Base-by-base conservation (phyloP, 2,888 invertebrate species). In the Conops quadrifasciatus region DNA sequence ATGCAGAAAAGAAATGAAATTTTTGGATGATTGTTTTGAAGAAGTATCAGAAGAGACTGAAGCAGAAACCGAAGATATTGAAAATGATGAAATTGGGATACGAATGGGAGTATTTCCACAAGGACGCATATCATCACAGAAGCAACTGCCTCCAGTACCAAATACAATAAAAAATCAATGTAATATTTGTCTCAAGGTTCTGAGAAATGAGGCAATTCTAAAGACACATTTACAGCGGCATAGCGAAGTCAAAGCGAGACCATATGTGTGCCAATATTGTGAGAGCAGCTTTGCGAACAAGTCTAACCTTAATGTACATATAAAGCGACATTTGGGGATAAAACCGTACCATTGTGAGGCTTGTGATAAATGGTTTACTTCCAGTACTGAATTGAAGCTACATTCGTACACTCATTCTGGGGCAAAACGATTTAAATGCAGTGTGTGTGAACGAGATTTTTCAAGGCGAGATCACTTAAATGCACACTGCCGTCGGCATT, bases 401-500 rank as follows among this genome's bases (percentile, higher is more conserved):
- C 75, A 76, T n/a, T 73, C 73, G 51, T 45, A 71, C 43, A 66
- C 67, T 9, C 75, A 76, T 47, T 73, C 75, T 1, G 73, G 73
- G 2, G 74, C 73, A 63, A 74, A 72, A 24, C 74, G 73, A 16
- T 74, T 67, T 53, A 70, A 71, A 21, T 75, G 75, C 47, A 74
- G 74, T 65, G 71, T 72, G 19, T 76, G 74, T 30, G 70, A 69
- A 64, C 67, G 71, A 19, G 28, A 70, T 0, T 75, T 72, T 63
- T 67, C 72, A n/a, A 59, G 70, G 24, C 66, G 71, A 1, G 72
- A 67, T 1, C 74, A 73, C n/a, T 82, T 89, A 60, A 88, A 88
- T 58, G 88, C 90, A 1, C 91, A 91, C 76, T 89, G 90, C 87
- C 87, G 90, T 0, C 87, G 89, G 2, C 91, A 91, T 77, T 91